Conservation (phyloP, 2,797 vertebrate species). For the Rousettus madagascariensis region DNA sequence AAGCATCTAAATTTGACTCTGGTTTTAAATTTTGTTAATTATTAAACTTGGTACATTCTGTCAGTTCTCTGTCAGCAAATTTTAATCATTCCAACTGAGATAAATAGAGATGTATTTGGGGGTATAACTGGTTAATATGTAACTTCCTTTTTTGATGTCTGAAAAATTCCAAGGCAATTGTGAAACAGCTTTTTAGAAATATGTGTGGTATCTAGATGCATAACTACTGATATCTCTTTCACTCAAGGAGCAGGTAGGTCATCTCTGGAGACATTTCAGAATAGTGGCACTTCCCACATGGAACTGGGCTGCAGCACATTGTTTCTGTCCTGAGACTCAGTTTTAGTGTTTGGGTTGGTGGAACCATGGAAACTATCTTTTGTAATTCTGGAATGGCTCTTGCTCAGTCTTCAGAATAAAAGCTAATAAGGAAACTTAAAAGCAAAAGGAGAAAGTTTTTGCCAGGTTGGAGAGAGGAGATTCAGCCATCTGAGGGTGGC, state of each 20-base stretch:
- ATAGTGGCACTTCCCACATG: background rate
- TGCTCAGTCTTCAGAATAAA: constrained; percentile 29
- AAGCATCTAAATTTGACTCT: background rate
- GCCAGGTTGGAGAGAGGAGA: background rate
- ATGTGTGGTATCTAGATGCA: background rate
- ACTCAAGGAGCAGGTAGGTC: background rate
- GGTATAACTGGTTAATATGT: constrained; percentile 46
- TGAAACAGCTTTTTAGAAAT: constrained; percentile 12
- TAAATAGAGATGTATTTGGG: background rate
- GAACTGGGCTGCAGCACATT: background rate
- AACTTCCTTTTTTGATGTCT: constrained; percentile 48
- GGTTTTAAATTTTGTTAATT: constrained; percentile 57
- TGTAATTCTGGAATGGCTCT: constrained; percentile 25
- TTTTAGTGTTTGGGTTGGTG: constrained; percentile 46
- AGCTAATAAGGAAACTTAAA: background rate
- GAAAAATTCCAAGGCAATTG: background rate
- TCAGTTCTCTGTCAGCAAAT: constrained; percentile 60
- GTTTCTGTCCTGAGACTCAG: background rate
- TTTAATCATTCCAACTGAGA: constrained; percentile 59
- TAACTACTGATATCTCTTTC: background rate
- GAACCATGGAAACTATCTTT: constrained; percentile 58
- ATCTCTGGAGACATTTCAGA: background rate
- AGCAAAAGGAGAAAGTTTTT: background rate
- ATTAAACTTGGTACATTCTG: constrained; percentile 57
- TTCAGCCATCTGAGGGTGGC: background rate